A percentile compares a stretch with the other conserved stretches of the same genome.
Evolutionary conservation across 2,888 invertebrate genomes (phyloP).

Genomic region (Cryptus armator): DNA sequence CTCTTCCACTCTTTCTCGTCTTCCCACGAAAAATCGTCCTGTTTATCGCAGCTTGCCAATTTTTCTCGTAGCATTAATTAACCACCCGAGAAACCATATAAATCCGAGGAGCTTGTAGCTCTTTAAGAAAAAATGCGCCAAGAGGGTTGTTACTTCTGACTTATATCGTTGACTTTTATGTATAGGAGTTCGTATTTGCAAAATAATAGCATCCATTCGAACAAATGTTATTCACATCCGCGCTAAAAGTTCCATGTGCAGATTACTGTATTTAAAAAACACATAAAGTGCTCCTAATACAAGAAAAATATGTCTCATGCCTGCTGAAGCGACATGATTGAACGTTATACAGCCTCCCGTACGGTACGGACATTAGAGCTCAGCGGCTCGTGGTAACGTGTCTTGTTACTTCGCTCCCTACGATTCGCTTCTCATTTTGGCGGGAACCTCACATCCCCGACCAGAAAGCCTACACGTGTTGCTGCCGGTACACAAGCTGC

Average conservation of each 20-base stretch:
- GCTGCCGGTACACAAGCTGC: constrained; percentile 30
- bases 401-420: not conserved
- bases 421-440: constrained; percentile 42
- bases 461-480: constrained; percentile 38
- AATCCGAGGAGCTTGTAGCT: too few species aligned
- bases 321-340: constrained; percentile 2
- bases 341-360: constrained; percentile 19
- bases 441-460: constrained; percentile 43
- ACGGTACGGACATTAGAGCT: not conserved
- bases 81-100: too few species aligned
- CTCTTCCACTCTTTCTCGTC: not conserved
- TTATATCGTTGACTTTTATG: too few species aligned
- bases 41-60: constrained; percentile 39
- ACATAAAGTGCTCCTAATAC: not conserved
- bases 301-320: constrained; percentile 1
- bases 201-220: too few species aligned
- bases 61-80: not conserved
- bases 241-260: too few species aligned
- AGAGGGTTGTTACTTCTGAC: too few species aligned
- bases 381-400: constrained; percentile 28
- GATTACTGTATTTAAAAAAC: not conserved
- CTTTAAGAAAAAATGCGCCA: too few species aligned
- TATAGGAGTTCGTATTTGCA: too few species aligned
- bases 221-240: too few species aligned
- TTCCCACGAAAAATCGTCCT: constrained; percentile 29